phyloP scores from a whole-genome alignment of 2,888 invertebrate genomes.

The Agriopis marginaria region DNA sequence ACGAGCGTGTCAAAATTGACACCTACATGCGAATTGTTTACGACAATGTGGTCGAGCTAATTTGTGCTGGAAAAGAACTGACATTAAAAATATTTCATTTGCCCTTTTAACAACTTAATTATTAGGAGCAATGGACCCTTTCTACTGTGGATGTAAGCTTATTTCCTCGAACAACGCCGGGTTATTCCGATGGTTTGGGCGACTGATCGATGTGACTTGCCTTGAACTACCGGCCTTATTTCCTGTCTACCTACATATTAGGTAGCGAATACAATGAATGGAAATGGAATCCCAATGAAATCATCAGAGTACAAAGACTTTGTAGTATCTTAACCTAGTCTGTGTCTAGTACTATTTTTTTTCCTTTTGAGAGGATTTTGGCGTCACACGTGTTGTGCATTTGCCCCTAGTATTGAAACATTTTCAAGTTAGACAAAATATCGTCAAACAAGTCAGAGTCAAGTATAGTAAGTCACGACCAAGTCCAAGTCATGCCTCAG shows the following conservation, averaged over 20 bases:
- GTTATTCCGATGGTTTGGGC: neutral
- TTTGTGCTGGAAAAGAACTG: slow-evolving; percentile 13
- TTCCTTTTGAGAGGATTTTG: no score
- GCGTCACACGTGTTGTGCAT: no score
- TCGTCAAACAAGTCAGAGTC: no score
- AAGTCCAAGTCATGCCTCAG: no score
- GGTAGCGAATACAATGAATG: neutral
- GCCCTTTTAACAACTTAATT: slow-evolving; percentile 6
- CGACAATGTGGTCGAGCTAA: slow-evolving; percentile 6
- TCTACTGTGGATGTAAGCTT: neutral
- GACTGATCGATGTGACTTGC: neutral
- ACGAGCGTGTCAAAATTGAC: slow-evolving; percentile 6
- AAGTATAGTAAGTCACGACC: no score
- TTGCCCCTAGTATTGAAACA: no score
- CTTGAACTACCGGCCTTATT: slow-evolving; percentile 3
- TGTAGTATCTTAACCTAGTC: no score
- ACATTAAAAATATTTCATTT: slow-evolving; percentile 8
- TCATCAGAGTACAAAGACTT: no score
- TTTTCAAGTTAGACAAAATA: no score
- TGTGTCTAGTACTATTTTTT: no score
- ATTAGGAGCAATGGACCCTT: slow-evolving; percentile 12
- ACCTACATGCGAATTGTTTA: slow-evolving; percentile 5
- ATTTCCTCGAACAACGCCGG: neutral
- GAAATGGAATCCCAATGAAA: neutral
- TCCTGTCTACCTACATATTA: neutral